Percentiles rank a stretch among this genome's conserved stretches.
phyloP scores from a whole-genome alignment of 2,797 vertebrate genomes.

The Manis javanica region DNA sequence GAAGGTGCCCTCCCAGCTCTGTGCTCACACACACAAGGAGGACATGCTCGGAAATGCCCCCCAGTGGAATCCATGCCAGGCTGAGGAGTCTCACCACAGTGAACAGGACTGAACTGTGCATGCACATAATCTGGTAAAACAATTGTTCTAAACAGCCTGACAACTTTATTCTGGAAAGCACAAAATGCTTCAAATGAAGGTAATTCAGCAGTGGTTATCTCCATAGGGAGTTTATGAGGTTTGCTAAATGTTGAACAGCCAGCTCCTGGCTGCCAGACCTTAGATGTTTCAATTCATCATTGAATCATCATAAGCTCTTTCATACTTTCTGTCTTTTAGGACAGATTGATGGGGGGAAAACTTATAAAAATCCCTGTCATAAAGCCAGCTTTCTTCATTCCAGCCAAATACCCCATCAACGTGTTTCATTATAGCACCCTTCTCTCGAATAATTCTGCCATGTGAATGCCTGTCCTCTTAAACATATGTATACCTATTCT shows the following conservation, averaged over 20 bases:
- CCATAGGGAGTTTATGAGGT: background rate
- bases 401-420: background rate
- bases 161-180: constrained; percentile 32
- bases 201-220: background rate
- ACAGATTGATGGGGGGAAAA: constrained; percentile 3
- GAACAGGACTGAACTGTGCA: background rate
- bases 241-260: background rate
- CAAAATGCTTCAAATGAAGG: background rate
- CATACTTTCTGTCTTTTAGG: background rate
- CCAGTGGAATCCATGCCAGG: background rate
- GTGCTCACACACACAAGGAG: background rate
- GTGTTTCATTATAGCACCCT: constrained; percentile 5
- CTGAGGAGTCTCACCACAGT: background rate
- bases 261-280: background rate
- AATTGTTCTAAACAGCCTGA: background rate
- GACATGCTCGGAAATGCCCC: background rate
- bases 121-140: background rate
- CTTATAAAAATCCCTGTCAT: background rate
- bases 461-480: background rate
- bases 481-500: background rate
- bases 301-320: background rate
- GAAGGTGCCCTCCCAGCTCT: background rate
- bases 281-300: background rate
- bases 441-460: constrained; percentile 24
- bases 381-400: constrained; percentile 39